Evolutionary conservation across 53 echinoderm and acorn worm genomes (phyloP), one percentile per base, ranked within the genome.

Genomic region (Pentamera pediparva): DNA sequence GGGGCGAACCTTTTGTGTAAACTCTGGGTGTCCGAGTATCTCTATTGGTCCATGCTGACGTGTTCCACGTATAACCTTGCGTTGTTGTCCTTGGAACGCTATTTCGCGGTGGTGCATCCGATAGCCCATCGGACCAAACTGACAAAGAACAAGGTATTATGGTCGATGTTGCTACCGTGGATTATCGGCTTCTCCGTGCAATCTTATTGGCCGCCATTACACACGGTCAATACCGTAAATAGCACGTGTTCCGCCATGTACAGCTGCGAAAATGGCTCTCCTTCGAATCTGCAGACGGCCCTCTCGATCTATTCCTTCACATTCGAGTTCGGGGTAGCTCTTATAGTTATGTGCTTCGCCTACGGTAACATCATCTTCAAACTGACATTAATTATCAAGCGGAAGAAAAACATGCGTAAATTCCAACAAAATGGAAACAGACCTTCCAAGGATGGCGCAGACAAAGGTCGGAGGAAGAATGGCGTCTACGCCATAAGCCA

Each of bases 41-140:
- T 57, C 11, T 32, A 31, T 57, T 57, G 58, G 58, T 57, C 58
- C 13, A 57, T 57, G 58, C 32, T 30, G 11, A 57, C 21, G 29
- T 57, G 58, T 17, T 57, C 58, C 12, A 57, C 58, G 29, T 57
- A 57, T 32, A 57, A 57, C 32, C 32, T 57, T 30, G 58, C 17
- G 25, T 28, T 57, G 32, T 32, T 57, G 13, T 57, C 58, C 6
- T 9, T 57, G 4, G 58, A 57, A 17, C 58, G 58, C 32, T 57
- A 57, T 32, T 27, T 57, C 29, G 58, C 58, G 15, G 58, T 57
- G 10, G 58, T 57, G 29, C 30, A 57, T 17, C 58, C 58, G 9
- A 28, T 57, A n/a, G 28, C 13, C 7, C 58, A 57, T 27, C 11
- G 29, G 32, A 57, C 26, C 26, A 57, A 27, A 32, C 32, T 57